Conservation (phyloP, 2,113 vertebrate species). For the Ochotona princeps region DNA sequence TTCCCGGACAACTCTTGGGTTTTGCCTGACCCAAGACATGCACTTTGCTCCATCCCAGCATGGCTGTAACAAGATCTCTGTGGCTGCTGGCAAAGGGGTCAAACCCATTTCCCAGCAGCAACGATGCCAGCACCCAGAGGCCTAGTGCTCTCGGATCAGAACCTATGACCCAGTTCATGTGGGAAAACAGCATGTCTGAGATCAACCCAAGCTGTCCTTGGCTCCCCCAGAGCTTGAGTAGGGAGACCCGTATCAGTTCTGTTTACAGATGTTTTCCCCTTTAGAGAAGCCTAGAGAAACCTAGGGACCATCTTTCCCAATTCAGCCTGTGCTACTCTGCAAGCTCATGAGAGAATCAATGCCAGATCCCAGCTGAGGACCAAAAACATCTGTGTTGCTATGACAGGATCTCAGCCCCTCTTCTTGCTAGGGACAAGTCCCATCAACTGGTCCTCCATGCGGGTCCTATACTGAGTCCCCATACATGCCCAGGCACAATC, state of each 20-base stretch:
- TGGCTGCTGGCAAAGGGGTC: constrained; percentile 13
- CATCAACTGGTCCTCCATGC: no score
- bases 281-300: neutral
- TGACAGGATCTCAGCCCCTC: neutral
- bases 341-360: no score
- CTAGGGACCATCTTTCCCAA: accelerated
- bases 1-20: neutral
- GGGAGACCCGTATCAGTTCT: accelerated
- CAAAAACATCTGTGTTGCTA: accelerated
- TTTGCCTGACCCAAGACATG: neutral
- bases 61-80: constrained; percentile 41
- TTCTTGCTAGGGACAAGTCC: neutral
- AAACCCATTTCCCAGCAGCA: constrained; percentile 32
- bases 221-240: neutral
- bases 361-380: neutral
- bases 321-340: accelerated
- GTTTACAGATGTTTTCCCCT: neutral
- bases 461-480: neutral
- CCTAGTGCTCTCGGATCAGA: neutral
- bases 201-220: accelerated
- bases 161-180: constrained; percentile 3
- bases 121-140: neutral
- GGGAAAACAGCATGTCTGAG: neutral
- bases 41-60: neutral
- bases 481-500: neutral